A percentile compares a stretch with the other conserved stretches of the same genome.
Conservation (phyloP, 2,113 vertebrate species). For the Elephantulus edwardii region DNA sequence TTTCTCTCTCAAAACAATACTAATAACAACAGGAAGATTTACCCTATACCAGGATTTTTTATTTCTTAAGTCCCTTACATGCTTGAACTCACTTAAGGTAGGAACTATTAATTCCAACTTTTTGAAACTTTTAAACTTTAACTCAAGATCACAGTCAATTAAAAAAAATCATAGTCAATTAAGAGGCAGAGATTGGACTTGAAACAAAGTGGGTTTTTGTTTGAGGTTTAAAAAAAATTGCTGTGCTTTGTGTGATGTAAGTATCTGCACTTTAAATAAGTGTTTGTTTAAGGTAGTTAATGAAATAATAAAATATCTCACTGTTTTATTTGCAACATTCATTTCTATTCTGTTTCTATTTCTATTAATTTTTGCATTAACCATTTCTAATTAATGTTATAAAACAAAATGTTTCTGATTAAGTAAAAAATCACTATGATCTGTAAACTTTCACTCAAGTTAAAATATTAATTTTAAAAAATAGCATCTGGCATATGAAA, state of each 20-base stretch:
- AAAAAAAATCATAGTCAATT: neutral
- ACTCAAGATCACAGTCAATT: neutral
- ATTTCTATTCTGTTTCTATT: too few species aligned
- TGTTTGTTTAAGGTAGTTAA: neutral
- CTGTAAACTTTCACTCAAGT: too few species aligned
- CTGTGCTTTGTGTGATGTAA: neutral
- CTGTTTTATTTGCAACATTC: neutral
- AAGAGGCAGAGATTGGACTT: neutral
- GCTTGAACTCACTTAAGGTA: neutral
- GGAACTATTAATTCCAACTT: neutral
- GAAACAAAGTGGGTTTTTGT: neutral
- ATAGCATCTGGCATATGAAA: too few species aligned
- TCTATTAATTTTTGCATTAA: too few species aligned
- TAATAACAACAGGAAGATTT: neutral
- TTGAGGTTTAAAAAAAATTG: too few species aligned
- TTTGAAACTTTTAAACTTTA: neutral
- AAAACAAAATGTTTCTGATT: too few species aligned
- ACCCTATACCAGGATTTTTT: neutral
- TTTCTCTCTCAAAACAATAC: neutral
- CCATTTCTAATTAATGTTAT: too few species aligned
- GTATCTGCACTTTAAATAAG: neutral
- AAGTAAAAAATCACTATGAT: too few species aligned
- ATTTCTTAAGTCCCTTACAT: neutral
- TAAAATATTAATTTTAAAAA: too few species aligned
- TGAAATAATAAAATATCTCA: neutral